Conservation (phyloP, 1,140 invertebrate genomes). For the Pantala flavescens region DNA sequence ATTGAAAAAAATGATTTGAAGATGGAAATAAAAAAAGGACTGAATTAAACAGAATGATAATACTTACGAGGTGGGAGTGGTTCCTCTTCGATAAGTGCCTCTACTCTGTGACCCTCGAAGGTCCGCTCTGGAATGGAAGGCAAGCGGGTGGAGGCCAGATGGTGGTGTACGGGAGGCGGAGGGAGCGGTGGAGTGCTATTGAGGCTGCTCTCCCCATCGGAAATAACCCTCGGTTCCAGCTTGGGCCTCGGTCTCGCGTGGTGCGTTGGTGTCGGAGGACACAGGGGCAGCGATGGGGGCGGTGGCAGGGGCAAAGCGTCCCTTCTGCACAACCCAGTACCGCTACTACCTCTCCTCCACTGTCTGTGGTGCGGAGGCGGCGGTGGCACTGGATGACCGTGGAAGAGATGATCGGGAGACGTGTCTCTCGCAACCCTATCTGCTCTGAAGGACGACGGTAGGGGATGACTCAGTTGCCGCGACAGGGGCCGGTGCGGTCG, state of each 20-base stretch:
- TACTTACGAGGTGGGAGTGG: conserved; percentile 68
- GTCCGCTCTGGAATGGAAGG: conserved; percentile 70
- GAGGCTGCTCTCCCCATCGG: conserved; percentile 22
- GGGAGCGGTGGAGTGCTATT: conserved; percentile 22
- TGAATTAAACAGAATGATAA: neutral
- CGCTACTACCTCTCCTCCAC: conserved; percentile 27
- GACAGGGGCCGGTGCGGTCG: conserved; percentile 48
- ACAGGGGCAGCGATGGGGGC: conserved; percentile 38
- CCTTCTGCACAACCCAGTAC: neutral
- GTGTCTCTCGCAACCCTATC: neutral
- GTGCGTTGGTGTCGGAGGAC: conserved; percentile 73
- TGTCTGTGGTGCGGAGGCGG: conserved; percentile 32
- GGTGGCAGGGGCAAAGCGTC: neutral
- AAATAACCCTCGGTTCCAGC: conserved; percentile 21
- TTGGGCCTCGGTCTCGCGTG: conserved; percentile 51
- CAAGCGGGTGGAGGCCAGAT: conserved; percentile 51
- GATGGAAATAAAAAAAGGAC: no score
- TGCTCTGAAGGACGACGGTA: conserved; percentile 22
- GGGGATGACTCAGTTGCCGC: conserved; percentile 37
- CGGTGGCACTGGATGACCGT: conserved; percentile 29
- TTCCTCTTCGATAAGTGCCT: conserved; percentile 59
- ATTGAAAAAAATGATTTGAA: no score
- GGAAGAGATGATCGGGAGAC: conserved; percentile 17
- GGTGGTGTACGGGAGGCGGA: conserved; percentile 14
- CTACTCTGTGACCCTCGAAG: conserved; percentile 46